Base-by-base conservation (phyloP, 2,888 invertebrate genomes). In the Brachyptera putata region DNA sequence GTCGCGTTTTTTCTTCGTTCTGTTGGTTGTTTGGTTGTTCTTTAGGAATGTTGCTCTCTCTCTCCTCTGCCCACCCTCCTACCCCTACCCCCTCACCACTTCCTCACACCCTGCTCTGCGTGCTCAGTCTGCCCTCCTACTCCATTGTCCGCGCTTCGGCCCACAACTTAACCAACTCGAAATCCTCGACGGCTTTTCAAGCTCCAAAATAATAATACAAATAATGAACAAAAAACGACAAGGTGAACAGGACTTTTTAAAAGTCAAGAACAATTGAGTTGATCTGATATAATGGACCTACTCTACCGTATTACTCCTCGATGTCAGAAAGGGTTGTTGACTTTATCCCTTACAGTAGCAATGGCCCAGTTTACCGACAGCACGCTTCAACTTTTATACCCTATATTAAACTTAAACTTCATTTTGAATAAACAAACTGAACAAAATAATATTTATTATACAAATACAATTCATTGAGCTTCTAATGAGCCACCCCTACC, bases 41-140 rank as follows among this genome's bases (percentile, higher is more conserved):
- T 14, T 18, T 2, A 13, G 53, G 53, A 53, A 53, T 53, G 53
- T 64, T 65, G 68, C 65, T 65, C 67, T 66, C 64, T 65, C 65
- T 30, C 56, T 64, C 62, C 61, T 59, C 56, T 53, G 61, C 56
- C 60, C 60, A 50, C 46, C 39, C 58, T 43, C 46, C 61, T 48
- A 53, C 59, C 41, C 14, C 61, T 64, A 48, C 56, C 37, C 61
- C 48, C 53, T 56, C 24, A 1, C 43, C 50, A 22, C 43, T 53
- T 34, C 26, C 36, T 37, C 43, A 39, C 59, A 41, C n/a, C n/a
- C n/a, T n/a, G 25, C 50, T 11, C 22, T 41, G 56, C n/a, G 43
- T 26, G 30, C 36, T 41, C 25, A 30, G 46, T 18, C 55, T 43
- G 34, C 48, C 56, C 37, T 37, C 61, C 25, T n/a, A 36, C 48